A percentile compares a stretch with the other conserved stretches of the same genome.
Evolutionary conservation across 2,888 invertebrate species (phyloP).

Genomic region (Eumacrocentrus americanus): DNA sequence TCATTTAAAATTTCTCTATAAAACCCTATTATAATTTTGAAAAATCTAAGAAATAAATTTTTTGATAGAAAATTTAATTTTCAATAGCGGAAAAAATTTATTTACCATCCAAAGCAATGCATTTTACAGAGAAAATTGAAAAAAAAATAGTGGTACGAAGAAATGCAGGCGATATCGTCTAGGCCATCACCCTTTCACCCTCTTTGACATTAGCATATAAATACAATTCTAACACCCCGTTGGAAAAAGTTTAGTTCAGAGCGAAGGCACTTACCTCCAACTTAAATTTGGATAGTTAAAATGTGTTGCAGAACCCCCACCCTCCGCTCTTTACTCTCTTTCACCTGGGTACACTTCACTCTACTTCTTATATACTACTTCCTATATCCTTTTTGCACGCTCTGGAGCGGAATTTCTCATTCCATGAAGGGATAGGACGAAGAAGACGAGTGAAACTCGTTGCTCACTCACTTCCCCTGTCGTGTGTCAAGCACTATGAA

Average conservation of each 20-base stretch:
- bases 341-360: conserved; percentile 5
- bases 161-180: background rate
- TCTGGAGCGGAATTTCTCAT: background rate
- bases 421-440: background rate
- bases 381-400: background rate
- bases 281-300: conserved; percentile 50
- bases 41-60: too few relatives aligned
- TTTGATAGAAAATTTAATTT: too few relatives aligned
- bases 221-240: conserved; percentile 46
- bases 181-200: conserved; percentile 9
- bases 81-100: too few relatives aligned
- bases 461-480: background rate
- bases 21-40: too few relatives aligned
- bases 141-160: background rate
- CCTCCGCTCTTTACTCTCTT: conserved; percentile 19
- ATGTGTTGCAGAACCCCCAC: conserved; percentile 41
- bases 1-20: too few relatives aligned
- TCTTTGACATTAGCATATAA: conserved; percentile 47
- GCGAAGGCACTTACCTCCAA: conserved; percentile 44
- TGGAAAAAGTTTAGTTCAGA: conserved; percentile 43
- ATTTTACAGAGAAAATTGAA: conserved; percentile 6
- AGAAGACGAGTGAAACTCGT: conserved; percentile 4
- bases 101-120: too few relatives aligned
- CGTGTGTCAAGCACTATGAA: conserved; percentile 11
- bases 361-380: background rate